Base-by-base conservation (phyloP, 2,797 vertebrate species). In the Aplochiton taeniatus region DNA sequence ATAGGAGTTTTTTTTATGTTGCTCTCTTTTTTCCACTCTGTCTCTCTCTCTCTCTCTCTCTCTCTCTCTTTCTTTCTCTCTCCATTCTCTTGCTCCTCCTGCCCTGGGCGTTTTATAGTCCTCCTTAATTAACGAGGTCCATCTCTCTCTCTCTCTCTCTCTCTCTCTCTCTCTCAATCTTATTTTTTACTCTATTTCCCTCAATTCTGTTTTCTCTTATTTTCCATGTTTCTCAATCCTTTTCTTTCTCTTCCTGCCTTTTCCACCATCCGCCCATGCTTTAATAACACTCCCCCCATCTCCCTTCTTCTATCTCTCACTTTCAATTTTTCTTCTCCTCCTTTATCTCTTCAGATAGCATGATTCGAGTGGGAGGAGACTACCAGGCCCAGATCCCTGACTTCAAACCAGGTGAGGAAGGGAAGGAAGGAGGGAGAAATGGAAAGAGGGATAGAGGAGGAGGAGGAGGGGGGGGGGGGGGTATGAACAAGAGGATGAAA, bases 321-420 rank as follows among this genome's bases (percentile, higher is more conserved):
- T 57, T 8, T 68, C 47, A 61, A 1, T 50, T 58, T 54, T 9
- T 58, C 41, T n/a, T 42, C 11, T 64, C 55, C 46, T 42, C 9
- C 1, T 66, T 12, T 75, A 44, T 66, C 54, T 47, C 48, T 55
- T 56, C 90, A 96, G 95, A 97, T 90, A 97, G 95, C 82, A 97
- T 96, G 95, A 98, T 98, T 88, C 91, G 96, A 70, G 96, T 98
- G 72, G 96, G 96, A 74, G 93, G 94, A 70, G 95, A 97, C 91
- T 97, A 96, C 87, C 96, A 98, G 79, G 95, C 95, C 12, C 93
- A 93, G 83, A 96, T 98, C 78, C 96, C 96, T 6, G 95, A 97
- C 88, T 96, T 92, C 87, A 96, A 96, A 88, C 92, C 94, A 92
- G 96, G 95, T 97, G 85, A 90, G 76, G 58, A 70, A 75, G 78